phyloP scores from a whole-genome alignment of 2,113 vertebrate genomes.

The Anhinga rufa region DNA sequence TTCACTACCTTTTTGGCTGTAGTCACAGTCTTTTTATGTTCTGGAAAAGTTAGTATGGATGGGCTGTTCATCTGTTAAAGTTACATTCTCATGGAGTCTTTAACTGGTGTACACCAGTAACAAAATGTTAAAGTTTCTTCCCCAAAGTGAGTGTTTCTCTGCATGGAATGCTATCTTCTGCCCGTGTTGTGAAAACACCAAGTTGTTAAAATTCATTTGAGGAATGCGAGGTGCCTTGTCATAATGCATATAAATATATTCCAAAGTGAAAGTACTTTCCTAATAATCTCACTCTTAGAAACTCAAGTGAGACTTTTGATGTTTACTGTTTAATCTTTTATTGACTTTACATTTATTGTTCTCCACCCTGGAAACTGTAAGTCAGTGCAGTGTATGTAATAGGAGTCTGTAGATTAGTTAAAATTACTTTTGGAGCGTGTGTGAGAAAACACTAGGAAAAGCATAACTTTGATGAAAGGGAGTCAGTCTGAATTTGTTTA shows the following conservation, averaged over 20 bases:
- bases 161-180: neutral
- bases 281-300: neutral
- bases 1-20: neutral
- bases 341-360: neutral
- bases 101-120: neutral
- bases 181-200: neutral
- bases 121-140: neutral
- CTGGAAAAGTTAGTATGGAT: neutral
- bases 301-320: neutral
- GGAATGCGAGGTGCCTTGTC: neutral
- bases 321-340: neutral
- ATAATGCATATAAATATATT: neutral
- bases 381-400: neutral
- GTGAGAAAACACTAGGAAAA: neutral
- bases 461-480: neutral
- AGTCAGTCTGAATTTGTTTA: neutral
- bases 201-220: neutral
- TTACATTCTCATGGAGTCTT: neutral
- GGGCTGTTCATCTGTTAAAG: neutral
- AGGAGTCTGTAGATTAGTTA: neutral
- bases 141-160: neutral
- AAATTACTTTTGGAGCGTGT: neutral
- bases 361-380: neutral
- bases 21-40: neutral
- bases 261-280: neutral